Base-by-base conservation (phyloP, 2,888 invertebrate genomes). In the Agrotis segetum region DNA sequence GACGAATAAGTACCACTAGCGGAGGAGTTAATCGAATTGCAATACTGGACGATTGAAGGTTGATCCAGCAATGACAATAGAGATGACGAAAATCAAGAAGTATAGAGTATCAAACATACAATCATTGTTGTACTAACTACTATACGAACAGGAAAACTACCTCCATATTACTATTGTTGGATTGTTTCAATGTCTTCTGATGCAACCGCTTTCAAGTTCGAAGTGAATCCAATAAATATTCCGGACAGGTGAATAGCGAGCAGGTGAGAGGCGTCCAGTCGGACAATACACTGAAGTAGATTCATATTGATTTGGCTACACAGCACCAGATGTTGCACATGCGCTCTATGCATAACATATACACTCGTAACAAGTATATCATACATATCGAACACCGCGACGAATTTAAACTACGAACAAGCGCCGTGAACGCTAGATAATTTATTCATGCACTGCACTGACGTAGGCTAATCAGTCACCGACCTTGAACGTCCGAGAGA, bases 401-500 rank as follows among this genome's bases (percentile, higher is more conserved):
- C n/a, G 46, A 29, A 70, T 64, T 77, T 61, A 59, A 68, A 70
- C 49, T 19, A 64, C 56, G 72, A 81, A 81, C 66, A 59, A 62
- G 69, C 67, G 63, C 53, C 50, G 58, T 53, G 49, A 73, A 65
- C 65, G 65, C 24, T 64, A 56, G 56, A 73, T 80, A 84, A 77
- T 81, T 29, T 75, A 86, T 81, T 55, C 76, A 77, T 86, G 74
- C 75, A 82, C 64, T 68, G 62, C 66, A 69, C 59, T 40, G 52
- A 74, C 59, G 66, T 71, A 55, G 60, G 71, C 66, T 81, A 77
- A 85, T 85, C 78, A 77, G 76, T 73, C 87, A 85, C 85, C 83
- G 87, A 93, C 93, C 92, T 93, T 91, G 87, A 68, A 73, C 72
- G 87, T 72, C 74, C 85, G 84, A 83, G 85, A 86, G 79, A 81